phyloP scores from a whole-genome alignment of 1,140 invertebrate genomes.

The Bombus soroeensis region DNA sequence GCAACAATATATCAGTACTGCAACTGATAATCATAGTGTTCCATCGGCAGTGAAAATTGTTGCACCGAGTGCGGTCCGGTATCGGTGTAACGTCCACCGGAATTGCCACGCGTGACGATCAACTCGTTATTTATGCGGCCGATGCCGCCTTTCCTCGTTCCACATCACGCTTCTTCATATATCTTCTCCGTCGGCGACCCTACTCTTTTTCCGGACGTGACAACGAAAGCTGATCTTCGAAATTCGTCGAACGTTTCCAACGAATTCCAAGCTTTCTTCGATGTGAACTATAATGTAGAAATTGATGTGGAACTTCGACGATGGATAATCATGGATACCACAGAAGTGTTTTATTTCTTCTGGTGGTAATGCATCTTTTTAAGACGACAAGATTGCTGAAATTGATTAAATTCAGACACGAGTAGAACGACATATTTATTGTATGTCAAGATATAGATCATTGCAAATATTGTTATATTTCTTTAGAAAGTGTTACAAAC shows the following conservation, averaged over 20 bases:
- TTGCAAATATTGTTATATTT: too few relatives aligned
- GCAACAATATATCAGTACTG: conserved; percentile 65
- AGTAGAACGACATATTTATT: too few relatives aligned
- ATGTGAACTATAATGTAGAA: not conserved
- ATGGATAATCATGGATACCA: too few relatives aligned
- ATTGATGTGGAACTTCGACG: not conserved
- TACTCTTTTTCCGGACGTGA: not conserved
- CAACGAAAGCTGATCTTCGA: conserved; percentile 14
- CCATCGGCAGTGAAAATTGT: conserved; percentile 57
- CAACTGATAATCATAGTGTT: conserved; percentile 72
- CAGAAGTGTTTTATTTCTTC: too few relatives aligned
- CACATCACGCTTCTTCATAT: conserved; percentile 35
- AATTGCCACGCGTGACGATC: conserved; percentile 42
- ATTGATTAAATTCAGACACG: too few relatives aligned
- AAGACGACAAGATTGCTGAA: too few relatives aligned
- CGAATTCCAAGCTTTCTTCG: not conserved
- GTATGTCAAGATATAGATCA: too few relatives aligned
- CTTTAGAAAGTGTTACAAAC: too few relatives aligned
- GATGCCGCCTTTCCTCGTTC: conserved; percentile 40
- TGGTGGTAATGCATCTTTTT: too few relatives aligned
- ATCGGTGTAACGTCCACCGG: conserved; percentile 25
- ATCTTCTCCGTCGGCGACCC: conserved; percentile 20
- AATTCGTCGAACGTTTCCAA: not conserved
- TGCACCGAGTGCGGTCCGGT: conserved; percentile 21
- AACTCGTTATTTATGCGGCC: conserved; percentile 65